Base-by-base conservation (phyloP, 2,888 invertebrate species). In the Eristalis pertinax region DNA sequence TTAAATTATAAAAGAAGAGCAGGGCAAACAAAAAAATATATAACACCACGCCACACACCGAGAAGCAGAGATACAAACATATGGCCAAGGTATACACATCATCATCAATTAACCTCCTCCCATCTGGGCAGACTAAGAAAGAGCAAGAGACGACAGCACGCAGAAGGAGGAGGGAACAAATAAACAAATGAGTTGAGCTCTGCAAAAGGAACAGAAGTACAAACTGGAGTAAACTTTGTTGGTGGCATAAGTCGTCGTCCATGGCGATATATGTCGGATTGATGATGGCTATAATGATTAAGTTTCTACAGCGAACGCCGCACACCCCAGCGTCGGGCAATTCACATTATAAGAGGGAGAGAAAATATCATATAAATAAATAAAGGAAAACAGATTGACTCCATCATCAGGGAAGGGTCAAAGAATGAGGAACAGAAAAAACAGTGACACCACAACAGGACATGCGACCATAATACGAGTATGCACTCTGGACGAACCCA, bases 221-320 rank as follows among this genome's bases (percentile, higher is more conserved):
- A 60, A 78, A 24, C 43, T 75, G 75, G 70, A 70, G 72, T 63
- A 72, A 76, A 75, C 84, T 87, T 76, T 87, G 87, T 87, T 87
- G 87, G 83, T 87, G 87, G 87, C 76, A 84, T 65, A 87, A 87
- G 76, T 76, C 80, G 79, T 87, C 80, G 84, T 84, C 87, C 84
- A 84, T 84, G 87, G 87, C 75, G 84, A 87, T 87, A 78, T 78
- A 79, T 78, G 83, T 75, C 74, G 65, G 64, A 74, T 83, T 86
- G 78, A 78, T 83, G 86, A 78, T 83, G 78, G 78, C 56, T 72
- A 75, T 82, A 86, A 75, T 83, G 83, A 78, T 81, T 78, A 83
- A 79, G 75, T 83, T 79, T 83, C 82, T 63, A 74, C 76, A 43
- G 75, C 41, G 43, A 69, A 38, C 0, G 11, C 69, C 78, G 72